These are phyloP conservation scores for Ianthella basta DNA, from an alignment of 37 sponge, comb jelly and placozoan genomes.

Conservation along the genomic window DNA sequence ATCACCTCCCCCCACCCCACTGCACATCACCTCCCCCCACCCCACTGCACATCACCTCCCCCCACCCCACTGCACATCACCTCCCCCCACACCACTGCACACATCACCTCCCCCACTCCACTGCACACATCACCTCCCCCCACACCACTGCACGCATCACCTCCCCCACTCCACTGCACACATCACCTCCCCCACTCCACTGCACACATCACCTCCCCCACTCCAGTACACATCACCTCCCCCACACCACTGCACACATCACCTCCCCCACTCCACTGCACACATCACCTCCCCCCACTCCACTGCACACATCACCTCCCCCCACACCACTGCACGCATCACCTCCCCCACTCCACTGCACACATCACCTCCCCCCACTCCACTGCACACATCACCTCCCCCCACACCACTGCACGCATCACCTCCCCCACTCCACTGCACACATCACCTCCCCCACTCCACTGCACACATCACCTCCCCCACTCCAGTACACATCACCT, in stretches of 20 bases:
- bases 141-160: slow-evolving; percentile 7
- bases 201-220: slow-evolving; percentile 19
- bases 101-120: slow-evolving; percentile 93
- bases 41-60: background rate
- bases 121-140: slow-evolving; percentile 57
- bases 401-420: slow-evolving; percentile 19
- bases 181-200: slow-evolving; percentile 16
- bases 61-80: too few relatives aligned
- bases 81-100: slow-evolving; percentile 94
- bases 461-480: too few relatives aligned
- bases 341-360: too few relatives aligned
- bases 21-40: background rate
- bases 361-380: too few relatives aligned
- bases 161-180: background rate
- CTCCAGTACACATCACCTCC: too few relatives aligned
- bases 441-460: slow-evolving; percentile 14
- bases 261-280: slow-evolving; percentile 92
- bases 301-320: slow-evolving; percentile 20
- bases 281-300: too few relatives aligned
- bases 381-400: slow-evolving; percentile 20
- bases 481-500: too few relatives aligned
- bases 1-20: slow-evolving; percentile 3
- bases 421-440: background rate
- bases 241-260: slow-evolving; percentile 92
- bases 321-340: slow-evolving; percentile 36